Evolutionary conservation across 2,888 invertebrate genomes (phyloP).

Genomic region (Cheilosia scutellata): DNA sequence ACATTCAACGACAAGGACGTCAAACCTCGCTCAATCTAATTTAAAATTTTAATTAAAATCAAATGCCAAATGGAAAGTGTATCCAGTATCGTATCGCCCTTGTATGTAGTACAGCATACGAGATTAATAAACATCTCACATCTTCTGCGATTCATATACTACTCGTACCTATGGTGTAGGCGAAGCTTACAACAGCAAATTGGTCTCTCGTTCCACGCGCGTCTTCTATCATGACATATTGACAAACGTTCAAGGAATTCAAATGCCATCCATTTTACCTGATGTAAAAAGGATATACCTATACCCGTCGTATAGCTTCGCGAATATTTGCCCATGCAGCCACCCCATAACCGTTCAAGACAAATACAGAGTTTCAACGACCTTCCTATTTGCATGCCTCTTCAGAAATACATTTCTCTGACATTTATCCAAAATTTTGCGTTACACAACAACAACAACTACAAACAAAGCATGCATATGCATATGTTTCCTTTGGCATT

Average conservation of each 20-base stretch:
- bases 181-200: neutral
- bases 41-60: constrained; percentile 53
- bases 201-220: neutral
- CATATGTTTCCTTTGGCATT: constrained; percentile 36
- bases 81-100: neutral
- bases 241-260: constrained; percentile 50
- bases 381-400: constrained; percentile 58
- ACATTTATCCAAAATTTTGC: constrained; percentile 31
- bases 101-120: neutral
- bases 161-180: neutral
- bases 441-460: neutral
- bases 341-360: constrained; percentile 1
- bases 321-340: neutral
- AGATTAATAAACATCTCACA: constrained; percentile 49
- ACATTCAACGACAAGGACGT: neutral
- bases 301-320: neutral
- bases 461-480: constrained; percentile 38
- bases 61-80: constrained; percentile 22
- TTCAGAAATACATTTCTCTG: constrained; percentile 42
- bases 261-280: constrained; percentile 49
- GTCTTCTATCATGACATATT: neutral
- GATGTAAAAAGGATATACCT: constrained; percentile 8
- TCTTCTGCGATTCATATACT: constrained; percentile 31
- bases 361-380: constrained; percentile 48
- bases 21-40: constrained; percentile 30